These are phyloP conservation scores for Cladopsammia gracilis DNA, from an alignment of 64 coral and sea anemone species.

Conservation along the genomic window DNA sequence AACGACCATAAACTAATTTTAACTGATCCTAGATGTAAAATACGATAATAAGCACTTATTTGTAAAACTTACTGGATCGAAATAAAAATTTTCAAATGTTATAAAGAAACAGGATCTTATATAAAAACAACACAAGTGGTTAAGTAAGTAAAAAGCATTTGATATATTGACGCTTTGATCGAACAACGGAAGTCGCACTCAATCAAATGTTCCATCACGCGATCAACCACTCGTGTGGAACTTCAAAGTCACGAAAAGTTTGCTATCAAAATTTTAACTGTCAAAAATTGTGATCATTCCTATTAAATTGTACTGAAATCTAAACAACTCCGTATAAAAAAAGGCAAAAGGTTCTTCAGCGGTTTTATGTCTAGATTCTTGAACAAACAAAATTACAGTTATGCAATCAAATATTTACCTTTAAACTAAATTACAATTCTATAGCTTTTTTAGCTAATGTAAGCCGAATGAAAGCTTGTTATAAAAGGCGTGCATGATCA, in stretches of 20 bases:
- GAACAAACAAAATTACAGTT: background rate
- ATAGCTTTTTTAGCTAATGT: background rate
- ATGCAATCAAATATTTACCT: background rate
- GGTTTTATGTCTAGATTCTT: background rate
- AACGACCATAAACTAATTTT: background rate
- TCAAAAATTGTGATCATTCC: background rate
- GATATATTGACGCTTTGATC: slow-evolving; percentile 29
- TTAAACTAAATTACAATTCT: slow-evolving; percentile 12
- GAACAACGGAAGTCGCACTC: slow-evolving; percentile 9
- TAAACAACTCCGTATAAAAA: background rate
- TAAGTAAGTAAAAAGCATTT: slow-evolving; percentile 14
- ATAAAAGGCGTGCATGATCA: background rate
- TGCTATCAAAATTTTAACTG: background rate
- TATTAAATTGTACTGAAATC: background rate
- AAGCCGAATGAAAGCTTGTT: slow-evolving; percentile 20
- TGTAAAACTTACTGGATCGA: slow-evolving; percentile 23
- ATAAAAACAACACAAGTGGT: slow-evolving; percentile 31
- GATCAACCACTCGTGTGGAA: slow-evolving; percentile 27
- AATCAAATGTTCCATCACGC: slow-evolving; percentile 29
- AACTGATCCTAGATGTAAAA: background rate
- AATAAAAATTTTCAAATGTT: slow-evolving; percentile 14
- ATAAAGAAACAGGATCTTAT: slow-evolving; percentile 20
- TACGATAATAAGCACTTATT: slow-evolving; percentile 20
- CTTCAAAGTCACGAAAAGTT: slow-evolving; percentile 34
- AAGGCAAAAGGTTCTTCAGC: background rate